A percentile compares a stretch with the other conserved stretches of the same genome.
These are phyloP conservation scores for Eudyptes chrysolophus DNA, from an alignment of 2,113 vertebrate genomes.

Conservation along the genomic window DNA sequence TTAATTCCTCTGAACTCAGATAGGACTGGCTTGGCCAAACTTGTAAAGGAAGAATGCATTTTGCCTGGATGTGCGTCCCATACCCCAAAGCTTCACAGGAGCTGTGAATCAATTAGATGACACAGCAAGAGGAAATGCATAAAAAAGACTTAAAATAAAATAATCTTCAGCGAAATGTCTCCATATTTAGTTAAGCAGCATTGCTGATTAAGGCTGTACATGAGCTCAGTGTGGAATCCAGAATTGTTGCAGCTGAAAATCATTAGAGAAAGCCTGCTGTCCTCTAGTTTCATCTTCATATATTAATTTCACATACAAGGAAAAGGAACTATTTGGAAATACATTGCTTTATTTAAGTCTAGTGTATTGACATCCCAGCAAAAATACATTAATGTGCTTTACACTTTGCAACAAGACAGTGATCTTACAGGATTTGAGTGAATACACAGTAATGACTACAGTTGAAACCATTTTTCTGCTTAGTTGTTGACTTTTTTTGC, in stretches of 20 bases:
- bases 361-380: neutral
- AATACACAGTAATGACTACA: neutral
- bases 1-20: neutral
- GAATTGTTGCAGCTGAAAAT: constrained; percentile 59
- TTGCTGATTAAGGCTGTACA: constrained; percentile 50
- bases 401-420: neutral
- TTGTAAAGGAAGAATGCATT: neutral
- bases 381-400: neutral
- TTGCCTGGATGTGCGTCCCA: neutral
- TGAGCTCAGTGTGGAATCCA: constrained; percentile 43
- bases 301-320: constrained; percentile 29
- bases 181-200: constrained; percentile 52
- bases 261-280: constrained; percentile 48
- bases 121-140: constrained; percentile 50
- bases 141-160: constrained; percentile 48
- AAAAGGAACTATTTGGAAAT: constrained; percentile 34
- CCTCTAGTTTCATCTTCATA: constrained; percentile 40
- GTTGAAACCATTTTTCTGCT: neutral
- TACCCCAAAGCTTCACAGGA: constrained; percentile 8
- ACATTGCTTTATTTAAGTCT: neutral
- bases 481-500: neutral
- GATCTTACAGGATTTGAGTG: neutral
- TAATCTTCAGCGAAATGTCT: constrained; percentile 48
- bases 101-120: constrained; percentile 42
- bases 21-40: neutral